Evolutionary conservation across 2,888 invertebrate genomes (phyloP).

Genomic region (Strigamia crassipes): DNA sequence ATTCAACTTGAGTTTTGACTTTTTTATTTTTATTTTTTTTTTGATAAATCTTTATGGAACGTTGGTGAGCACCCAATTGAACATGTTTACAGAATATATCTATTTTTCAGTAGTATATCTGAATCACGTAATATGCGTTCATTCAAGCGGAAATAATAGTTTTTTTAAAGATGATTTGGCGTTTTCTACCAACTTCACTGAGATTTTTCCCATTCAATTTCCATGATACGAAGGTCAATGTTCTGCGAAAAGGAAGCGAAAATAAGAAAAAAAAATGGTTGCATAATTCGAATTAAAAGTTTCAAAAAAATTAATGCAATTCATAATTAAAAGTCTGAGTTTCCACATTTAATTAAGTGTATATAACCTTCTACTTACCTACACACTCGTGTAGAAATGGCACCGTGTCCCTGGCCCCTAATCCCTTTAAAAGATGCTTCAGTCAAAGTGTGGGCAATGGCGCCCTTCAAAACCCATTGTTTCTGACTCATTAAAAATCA

Average conservation of each 20-base stretch:
- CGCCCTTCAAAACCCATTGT: not conserved
- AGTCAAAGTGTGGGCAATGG: not conserved
- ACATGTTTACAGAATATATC: not conserved
- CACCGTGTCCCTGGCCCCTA: not conserved
- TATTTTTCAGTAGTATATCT: not conserved
- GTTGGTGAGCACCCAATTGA: not conserved
- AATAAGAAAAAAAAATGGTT: not conserved
- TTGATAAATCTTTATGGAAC: not conserved
- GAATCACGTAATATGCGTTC: not conserved
- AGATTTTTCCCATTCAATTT: not conserved
- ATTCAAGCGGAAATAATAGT: not conserved
- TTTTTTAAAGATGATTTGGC: not conserved
- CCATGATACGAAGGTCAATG: slow-evolving; percentile 1
- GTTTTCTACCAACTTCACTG: not conserved
- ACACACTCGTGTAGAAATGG: not conserved
- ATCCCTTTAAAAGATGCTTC: not conserved
- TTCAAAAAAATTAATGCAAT: too few species aligned
- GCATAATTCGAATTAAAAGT: too few species aligned
- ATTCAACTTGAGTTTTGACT: not conserved
- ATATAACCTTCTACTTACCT: too few species aligned
- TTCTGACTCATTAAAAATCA: not conserved
- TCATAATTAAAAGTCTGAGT: too few species aligned
- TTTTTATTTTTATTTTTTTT: too few species aligned
- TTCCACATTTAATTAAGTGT: not conserved
- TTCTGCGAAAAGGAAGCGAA: not conserved